phyloP scores from a whole-genome alignment of 1,140 invertebrate species.

The Hermatobates lingyangjiaoensis region DNA sequence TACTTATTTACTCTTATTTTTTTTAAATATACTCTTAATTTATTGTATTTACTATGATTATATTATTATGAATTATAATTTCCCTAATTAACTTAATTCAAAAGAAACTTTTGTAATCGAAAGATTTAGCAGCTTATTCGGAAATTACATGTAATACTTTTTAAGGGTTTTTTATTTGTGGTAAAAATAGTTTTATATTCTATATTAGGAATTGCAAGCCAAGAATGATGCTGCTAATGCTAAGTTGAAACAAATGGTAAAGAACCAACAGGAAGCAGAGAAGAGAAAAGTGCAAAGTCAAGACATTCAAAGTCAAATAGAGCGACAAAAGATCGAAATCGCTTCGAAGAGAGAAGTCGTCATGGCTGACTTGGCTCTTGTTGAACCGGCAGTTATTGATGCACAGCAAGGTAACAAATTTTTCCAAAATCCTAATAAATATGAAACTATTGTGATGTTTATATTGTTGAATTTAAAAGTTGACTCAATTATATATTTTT shows the following conservation, averaged over 20 bases:
- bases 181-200: background rate
- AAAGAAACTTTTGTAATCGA: too few species aligned
- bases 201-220: conserved; percentile 68
- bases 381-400: conserved; percentile 96
- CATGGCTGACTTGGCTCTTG: conserved; percentile 83
- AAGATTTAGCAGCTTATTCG: too few species aligned
- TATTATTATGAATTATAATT: too few species aligned
- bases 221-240: conserved; percentile 98
- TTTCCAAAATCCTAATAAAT: too few species aligned
- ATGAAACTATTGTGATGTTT: too few species aligned
- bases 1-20: too few species aligned
- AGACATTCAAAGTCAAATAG: conserved; percentile 83
- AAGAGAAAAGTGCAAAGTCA: conserved; percentile 97
- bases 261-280: conserved; percentile 98
- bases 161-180: background rate
- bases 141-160: background rate
- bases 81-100: too few species aligned
- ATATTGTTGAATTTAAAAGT: too few species aligned
- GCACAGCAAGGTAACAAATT: conserved; percentile 67
- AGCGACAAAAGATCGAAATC: conserved; percentile 79
- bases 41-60: too few species aligned
- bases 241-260: conserved; percentile 97
- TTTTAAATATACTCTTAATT: too few species aligned
- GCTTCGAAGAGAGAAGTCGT: conserved; percentile 81
- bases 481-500: too few species aligned